These are phyloP conservation scores for Drosophila maculinotata DNA, from an alignment of 2,888 invertebrate genomes.

Conservation along the genomic window DNA sequence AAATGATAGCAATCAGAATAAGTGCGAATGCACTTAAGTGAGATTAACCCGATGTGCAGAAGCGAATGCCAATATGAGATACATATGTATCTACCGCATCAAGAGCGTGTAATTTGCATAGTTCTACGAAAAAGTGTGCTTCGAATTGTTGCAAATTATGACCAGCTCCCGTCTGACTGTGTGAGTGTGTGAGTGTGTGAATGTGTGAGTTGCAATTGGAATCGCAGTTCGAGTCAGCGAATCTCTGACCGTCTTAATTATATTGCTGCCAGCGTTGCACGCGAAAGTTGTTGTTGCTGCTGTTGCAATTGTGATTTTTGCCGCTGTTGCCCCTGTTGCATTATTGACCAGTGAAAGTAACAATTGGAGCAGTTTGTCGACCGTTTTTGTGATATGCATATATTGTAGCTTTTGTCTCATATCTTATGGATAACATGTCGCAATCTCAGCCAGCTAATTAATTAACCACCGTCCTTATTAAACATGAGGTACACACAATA, in stretches of 20 bases:
- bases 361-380: conserved; percentile 62
- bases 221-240: conserved; percentile 15
- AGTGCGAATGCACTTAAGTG: conserved; percentile 71
- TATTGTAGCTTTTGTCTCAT: background rate
- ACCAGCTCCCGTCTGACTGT: conserved; percentile 29
- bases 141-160: conserved; percentile 56
- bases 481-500: conserved; percentile 35
- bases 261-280: conserved; percentile 54
- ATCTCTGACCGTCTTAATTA: conserved; percentile 65
- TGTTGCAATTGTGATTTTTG: conserved; percentile 42
- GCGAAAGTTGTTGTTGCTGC: conserved; percentile 63
- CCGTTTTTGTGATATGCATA: conserved; percentile 22
- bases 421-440: background rate
- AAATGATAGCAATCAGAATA: conserved; percentile 77
- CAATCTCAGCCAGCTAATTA: conserved; percentile 56
- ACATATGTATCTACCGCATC: background rate
- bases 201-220: conserved; percentile 4
- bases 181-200: no score
- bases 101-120: conserved; percentile 62
- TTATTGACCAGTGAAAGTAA: conserved; percentile 73
- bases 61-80: conserved; percentile 1
- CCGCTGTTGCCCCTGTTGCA: conserved; percentile 52
- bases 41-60: conserved; percentile 46
- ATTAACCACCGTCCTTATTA: conserved; percentile 24
- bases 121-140: conserved; percentile 55